Percentiles rank a stretch among this genome's conserved stretches.
phyloP scores from a whole-genome alignment of 2,113 vertebrate genomes.

The Tachycineta bicolor region DNA sequence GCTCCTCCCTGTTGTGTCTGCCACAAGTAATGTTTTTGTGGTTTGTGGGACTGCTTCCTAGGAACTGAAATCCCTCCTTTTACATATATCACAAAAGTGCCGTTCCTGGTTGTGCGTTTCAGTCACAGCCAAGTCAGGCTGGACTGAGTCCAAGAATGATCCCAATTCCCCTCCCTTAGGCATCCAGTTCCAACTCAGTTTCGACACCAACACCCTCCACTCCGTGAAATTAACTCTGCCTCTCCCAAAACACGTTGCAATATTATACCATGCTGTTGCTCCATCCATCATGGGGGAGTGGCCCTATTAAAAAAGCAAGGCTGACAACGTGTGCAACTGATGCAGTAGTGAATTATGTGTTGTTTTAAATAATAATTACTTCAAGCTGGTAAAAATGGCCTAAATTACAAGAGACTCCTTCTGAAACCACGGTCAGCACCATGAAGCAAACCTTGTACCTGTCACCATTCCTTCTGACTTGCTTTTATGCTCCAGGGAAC shows the following conservation, averaged over 20 bases:
- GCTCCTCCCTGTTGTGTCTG: neutral
- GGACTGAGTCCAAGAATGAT: neutral
- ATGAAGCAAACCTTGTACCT: neutral
- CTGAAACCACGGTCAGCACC: neutral
- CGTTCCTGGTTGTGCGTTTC: accelerated
- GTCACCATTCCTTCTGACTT: neutral
- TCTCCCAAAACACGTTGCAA: neutral
- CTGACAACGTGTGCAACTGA: neutral
- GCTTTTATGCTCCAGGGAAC: neutral
- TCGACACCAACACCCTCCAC: neutral
- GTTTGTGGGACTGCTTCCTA: neutral
- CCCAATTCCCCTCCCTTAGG: neutral
- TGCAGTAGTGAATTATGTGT: neutral
- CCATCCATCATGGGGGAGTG: neutral
- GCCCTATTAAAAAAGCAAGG: neutral
- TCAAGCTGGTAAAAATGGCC: neutral
- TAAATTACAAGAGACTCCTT: neutral
- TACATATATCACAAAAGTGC: neutral
- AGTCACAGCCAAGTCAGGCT: neutral
- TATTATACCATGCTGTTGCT: neutral
- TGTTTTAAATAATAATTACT: neutral
- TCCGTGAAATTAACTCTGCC: neutral
- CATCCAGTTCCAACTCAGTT: neutral
- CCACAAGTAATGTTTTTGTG: neutral
- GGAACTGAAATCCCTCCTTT: neutral